Base-by-base conservation (phyloP, 2,888 invertebrate genomes). In the Megastigmus dorsalis region DNA sequence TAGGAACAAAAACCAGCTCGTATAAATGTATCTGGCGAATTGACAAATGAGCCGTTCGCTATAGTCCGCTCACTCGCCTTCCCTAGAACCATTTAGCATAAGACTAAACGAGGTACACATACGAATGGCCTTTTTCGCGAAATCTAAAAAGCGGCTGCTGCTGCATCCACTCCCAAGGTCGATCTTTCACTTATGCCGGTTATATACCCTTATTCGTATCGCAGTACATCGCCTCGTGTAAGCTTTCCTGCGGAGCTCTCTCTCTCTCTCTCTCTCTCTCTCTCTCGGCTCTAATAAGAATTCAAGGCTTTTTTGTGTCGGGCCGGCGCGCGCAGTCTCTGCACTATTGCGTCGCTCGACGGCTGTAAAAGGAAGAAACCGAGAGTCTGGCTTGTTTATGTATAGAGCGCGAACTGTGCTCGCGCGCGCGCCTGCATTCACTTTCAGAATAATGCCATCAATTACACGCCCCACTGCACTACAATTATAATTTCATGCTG, bases 391-490 rank as follows among this genome's bases (percentile, higher is more conserved):
- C n/a, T n/a, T n/a, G n/a, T n/a, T n/a, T n/a, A n/a, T n/a, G n/a
- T n/a, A n/a, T n/a, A n/a, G n/a, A n/a, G n/a, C n/a, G n/a, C n/a
- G n/a, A n/a, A n/a, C n/a, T n/a, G n/a, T n/a, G n/a, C n/a, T n/a
- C n/a, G 4, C 55, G 23, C 23, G 41, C 15, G 41, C 9, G 43
- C 54, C 3, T 26, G 38, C 57, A n/a, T 62, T 62, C 57, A 20
- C 60, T 62, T 62, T 62, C 15, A 54, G 54, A 54, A 70, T 70
- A 45, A 54, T 70, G 54, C 62, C 62, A 62, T 70, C 70, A 70
- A 70, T 70, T 70, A 62, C 43, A 30, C 15, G 43, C 41, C 28
- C 45, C 38, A 23, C 52, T 9, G 52, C 60, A 52, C 48, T 30
- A 62, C 70, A 54, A 70, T 62, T 70, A 62, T 45, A 18, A 70